Conservation (phyloP, 37 sponge, comb jelly and placozoan species). For the Aplysina aerophoba region DNA sequence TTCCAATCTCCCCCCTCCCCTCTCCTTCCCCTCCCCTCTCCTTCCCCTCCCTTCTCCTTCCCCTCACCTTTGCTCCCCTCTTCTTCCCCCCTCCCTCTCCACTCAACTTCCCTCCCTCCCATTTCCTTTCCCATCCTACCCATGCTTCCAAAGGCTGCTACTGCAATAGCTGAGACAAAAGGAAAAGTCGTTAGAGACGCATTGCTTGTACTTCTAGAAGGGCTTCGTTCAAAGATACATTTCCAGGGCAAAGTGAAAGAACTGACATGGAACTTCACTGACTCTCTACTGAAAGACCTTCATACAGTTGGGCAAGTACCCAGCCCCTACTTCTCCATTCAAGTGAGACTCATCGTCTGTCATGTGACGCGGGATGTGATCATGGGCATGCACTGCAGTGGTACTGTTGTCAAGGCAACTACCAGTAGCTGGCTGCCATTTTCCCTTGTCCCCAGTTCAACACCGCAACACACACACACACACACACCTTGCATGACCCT, state of each 20-base stretch:
- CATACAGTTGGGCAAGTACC: constrained; percentile 5
- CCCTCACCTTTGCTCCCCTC: too few relatives aligned
- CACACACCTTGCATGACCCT: too few relatives aligned
- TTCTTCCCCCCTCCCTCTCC: neutral
- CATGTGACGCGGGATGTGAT: too few relatives aligned
- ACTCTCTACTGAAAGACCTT: constrained; percentile 50
- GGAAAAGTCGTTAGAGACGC: neutral
- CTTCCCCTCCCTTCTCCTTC: too few relatives aligned
- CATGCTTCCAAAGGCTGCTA: constrained; percentile 39
- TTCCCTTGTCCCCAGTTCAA: too few relatives aligned
- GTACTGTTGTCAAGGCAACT: too few relatives aligned
- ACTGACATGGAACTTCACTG: constrained; percentile 78
- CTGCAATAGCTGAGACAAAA: constrained; percentile 5
- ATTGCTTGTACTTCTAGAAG: neutral
- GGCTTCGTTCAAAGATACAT: constrained; percentile 34
- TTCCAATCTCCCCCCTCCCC: too few relatives aligned
- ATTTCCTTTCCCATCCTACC: neutral
- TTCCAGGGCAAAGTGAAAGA: constrained; percentile 45
- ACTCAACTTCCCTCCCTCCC: neutral
- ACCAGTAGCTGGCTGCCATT: too few relatives aligned
- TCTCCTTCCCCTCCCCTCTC: too few relatives aligned
- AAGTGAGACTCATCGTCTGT: neutral
- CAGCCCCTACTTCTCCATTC: constrained; percentile 4
- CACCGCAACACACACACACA: too few relatives aligned
- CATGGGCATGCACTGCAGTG: too few relatives aligned